Evolutionary conservation across 2,888 invertebrate species (phyloP).

Genomic region (Drosophila imparisetae): DNA sequence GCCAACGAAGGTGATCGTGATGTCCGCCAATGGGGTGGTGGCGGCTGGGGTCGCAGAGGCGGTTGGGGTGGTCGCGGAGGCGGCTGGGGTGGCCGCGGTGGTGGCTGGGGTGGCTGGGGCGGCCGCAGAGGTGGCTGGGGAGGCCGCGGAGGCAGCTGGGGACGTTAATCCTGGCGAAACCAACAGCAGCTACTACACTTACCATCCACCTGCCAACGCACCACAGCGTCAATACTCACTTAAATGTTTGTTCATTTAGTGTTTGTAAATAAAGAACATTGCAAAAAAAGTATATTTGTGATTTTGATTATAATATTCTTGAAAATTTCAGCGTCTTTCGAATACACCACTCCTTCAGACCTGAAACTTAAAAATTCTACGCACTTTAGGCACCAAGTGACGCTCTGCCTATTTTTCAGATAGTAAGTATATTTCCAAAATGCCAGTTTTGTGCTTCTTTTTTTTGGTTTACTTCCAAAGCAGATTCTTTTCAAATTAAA

Average conservation of each 20-base stretch:
- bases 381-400: background rate
- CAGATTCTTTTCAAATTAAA: background rate
- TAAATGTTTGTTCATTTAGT: background rate
- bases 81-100: conserved; percentile 13
- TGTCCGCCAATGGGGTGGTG: conserved; percentile 43
- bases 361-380: background rate
- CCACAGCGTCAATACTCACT: background rate
- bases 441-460: background rate
- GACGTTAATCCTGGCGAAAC: conserved; percentile 2
- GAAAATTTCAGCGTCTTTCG: background rate
- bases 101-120: conserved; percentile 7
- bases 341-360: background rate
- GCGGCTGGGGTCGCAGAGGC: conserved; percentile 18
- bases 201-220: conserved; percentile 5
- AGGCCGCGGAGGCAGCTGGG: conserved; percentile 14
- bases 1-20: conserved; percentile 62
- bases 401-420: background rate
- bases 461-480: background rate
- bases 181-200: background rate
- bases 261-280: conserved; percentile 37
- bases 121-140: conserved; percentile 22
- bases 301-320: background rate
- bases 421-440: background rate
- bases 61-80: conserved; percentile 9
- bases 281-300: background rate